phyloP scores from a whole-genome alignment of 1,140 invertebrate genomes.

The Solenopsis fugax region DNA sequence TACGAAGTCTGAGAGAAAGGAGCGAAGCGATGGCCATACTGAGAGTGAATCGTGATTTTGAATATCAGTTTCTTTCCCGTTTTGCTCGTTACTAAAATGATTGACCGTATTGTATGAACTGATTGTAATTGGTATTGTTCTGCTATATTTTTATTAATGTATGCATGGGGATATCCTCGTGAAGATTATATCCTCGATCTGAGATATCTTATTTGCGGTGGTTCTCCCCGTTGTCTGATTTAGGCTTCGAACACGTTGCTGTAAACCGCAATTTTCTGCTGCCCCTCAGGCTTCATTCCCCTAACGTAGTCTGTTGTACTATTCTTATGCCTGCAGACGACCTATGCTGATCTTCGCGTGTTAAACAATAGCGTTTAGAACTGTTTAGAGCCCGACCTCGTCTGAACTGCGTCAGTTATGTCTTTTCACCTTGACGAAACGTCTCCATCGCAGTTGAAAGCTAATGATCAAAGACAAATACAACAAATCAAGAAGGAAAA shows the following conservation, averaged over 20 bases:
- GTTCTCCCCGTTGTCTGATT: slow-evolving; percentile 25
- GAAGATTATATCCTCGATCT: slow-evolving; percentile 5
- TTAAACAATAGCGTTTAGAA: slow-evolving; percentile 66
- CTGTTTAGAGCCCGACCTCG: slow-evolving; percentile 56
- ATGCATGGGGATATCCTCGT: neutral
- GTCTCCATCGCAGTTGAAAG: slow-evolving; percentile 36
- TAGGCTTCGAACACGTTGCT: slow-evolving; percentile 34
- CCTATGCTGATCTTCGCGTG: slow-evolving; percentile 65
- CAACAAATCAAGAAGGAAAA: neutral
- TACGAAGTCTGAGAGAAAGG: neutral
- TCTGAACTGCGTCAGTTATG: slow-evolving; percentile 24
- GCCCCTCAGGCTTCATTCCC: slow-evolving; percentile 33
- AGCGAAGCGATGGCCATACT: neutral
- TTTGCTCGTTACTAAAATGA: neutral
- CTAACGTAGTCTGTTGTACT: slow-evolving; percentile 8
- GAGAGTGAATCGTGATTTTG: slow-evolving; percentile 16
- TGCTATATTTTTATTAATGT: neutral
- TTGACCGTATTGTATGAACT: neutral
- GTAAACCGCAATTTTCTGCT: slow-evolving; percentile 46
- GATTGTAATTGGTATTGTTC: neutral
- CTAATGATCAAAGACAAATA: neutral
- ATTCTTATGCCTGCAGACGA: slow-evolving; percentile 26
- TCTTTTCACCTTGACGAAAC: slow-evolving; percentile 24
- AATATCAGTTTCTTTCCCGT: neutral
- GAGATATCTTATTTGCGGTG: slow-evolving; percentile 19